Evolutionary conservation across 2,113 vertebrate species (phyloP).

Genomic region (Puffinus mauretanicus): DNA sequence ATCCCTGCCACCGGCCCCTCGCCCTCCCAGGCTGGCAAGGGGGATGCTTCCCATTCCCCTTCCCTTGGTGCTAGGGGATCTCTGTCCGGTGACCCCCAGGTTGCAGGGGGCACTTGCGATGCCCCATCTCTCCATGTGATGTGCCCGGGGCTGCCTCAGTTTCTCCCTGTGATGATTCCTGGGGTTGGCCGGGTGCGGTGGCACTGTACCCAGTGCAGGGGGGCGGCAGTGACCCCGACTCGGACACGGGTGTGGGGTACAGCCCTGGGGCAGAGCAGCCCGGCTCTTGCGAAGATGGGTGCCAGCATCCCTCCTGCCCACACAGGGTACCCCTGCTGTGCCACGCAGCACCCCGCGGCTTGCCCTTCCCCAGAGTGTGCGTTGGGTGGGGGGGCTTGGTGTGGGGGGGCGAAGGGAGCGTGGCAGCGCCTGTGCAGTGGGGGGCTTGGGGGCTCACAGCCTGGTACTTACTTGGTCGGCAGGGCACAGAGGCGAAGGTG

Average conservation of each 20-base stretch:
- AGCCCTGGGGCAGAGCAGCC: neutral
- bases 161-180: neutral
- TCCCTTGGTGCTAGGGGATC: neutral
- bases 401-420: neutral
- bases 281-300: neutral
- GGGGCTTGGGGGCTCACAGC: neutral
- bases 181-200: neutral
- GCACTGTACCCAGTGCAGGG: neutral
- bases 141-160: neutral
- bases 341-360: neutral
- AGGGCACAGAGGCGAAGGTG: slow-evolving; percentile 36
- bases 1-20: neutral
- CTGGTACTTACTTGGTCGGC: slow-evolving; percentile 61
- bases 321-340: neutral
- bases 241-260: rapidly evolving
- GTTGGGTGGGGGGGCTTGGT: neutral
- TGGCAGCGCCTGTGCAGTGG: neutral
- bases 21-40: neutral
- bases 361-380: neutral
- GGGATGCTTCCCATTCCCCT: neutral
- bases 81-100: neutral
- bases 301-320: neutral
- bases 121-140: neutral
- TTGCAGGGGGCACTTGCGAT: neutral
- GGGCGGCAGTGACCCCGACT: neutral